These are phyloP conservation scores for Cavia aperea DNA, from an alignment of 2,113 vertebrate genomes.

Conservation along the genomic window DNA sequence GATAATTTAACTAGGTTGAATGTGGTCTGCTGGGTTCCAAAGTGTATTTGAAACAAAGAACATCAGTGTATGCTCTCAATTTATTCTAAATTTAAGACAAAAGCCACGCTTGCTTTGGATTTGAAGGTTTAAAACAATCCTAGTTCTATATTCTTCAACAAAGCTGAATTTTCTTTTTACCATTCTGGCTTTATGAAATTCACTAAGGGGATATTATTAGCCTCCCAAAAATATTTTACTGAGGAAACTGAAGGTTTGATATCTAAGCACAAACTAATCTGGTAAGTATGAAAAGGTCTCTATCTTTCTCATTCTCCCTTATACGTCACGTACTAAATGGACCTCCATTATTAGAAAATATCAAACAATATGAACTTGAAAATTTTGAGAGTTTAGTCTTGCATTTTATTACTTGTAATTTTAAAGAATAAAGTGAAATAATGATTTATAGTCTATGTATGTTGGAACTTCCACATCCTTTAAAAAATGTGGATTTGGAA, in stretches of 20 bases:
- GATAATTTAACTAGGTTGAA: slow-evolving; percentile 78
- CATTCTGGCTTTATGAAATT: slow-evolving; percentile 45
- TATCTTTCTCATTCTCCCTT: neutral
- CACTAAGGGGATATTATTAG: slow-evolving; percentile 46
- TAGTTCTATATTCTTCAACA: slow-evolving; percentile 30
- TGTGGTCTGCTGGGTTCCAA: slow-evolving; percentile 72
- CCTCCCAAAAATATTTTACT: slow-evolving; percentile 54
- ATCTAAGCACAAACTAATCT: slow-evolving; percentile 55
- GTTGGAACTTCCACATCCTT: slow-evolving; percentile 21
- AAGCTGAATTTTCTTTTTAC: slow-evolving; percentile 27
- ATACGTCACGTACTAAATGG: neutral
- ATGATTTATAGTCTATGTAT: neutral
- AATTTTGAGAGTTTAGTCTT: slow-evolving; percentile 37
- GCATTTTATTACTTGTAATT: slow-evolving; percentile 22
- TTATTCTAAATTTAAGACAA: slow-evolving; percentile 67
- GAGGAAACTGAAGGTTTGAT: slow-evolving; percentile 55
- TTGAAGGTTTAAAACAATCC: slow-evolving; percentile 58
- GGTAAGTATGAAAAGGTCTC: slow-evolving; percentile 31
- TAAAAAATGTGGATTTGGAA: slow-evolving; percentile 28
- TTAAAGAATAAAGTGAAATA: slow-evolving; percentile 14
- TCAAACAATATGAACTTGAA: slow-evolving; percentile 22
- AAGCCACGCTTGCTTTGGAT: slow-evolving; percentile 43
- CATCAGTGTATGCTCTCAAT: slow-evolving; percentile 65
- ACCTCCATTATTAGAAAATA: slow-evolving; percentile 19
- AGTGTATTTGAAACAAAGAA: slow-evolving; percentile 75